phyloP scores from a whole-genome alignment of 2,113 vertebrate species.

The Channa argus region DNA sequence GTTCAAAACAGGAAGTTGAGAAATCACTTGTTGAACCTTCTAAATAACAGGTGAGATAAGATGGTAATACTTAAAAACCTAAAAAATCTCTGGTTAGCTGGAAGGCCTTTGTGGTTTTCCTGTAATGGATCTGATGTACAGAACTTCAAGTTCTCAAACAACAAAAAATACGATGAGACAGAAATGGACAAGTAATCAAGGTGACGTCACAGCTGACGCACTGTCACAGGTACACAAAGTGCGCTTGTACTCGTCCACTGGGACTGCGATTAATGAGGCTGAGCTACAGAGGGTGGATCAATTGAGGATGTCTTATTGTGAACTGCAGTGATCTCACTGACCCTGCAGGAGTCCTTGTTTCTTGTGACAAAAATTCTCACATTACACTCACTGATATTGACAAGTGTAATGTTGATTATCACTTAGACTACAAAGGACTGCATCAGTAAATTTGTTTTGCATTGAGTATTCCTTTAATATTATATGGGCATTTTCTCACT shows the following conservation, averaged over 20 bases:
- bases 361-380: background rate
- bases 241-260: background rate
- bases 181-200: background rate
- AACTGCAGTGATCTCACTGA: background rate
- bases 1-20: slow-evolving; percentile 10
- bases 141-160: background rate
- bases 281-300: background rate
- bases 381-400: background rate
- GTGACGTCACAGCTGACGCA: background rate
- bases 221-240: background rate
- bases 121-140: slow-evolving; percentile 12
- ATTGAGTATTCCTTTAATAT: background rate
- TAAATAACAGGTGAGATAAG: background rate
- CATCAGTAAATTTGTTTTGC: background rate
- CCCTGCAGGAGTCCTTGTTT: background rate
- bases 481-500: background rate
- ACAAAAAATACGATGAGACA: background rate
- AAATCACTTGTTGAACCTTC: background rate
- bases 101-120: slow-evolving; percentile 26
- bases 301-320: slow-evolving; percentile 2
- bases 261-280: slow-evolving; percentile 2
- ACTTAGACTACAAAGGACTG: background rate
- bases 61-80: background rate
- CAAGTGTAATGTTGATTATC: background rate
- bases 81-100: background rate